These are phyloP conservation scores for Columbina picui DNA, from an alignment of 2,113 vertebrate species.

Conservation along the genomic window DNA sequence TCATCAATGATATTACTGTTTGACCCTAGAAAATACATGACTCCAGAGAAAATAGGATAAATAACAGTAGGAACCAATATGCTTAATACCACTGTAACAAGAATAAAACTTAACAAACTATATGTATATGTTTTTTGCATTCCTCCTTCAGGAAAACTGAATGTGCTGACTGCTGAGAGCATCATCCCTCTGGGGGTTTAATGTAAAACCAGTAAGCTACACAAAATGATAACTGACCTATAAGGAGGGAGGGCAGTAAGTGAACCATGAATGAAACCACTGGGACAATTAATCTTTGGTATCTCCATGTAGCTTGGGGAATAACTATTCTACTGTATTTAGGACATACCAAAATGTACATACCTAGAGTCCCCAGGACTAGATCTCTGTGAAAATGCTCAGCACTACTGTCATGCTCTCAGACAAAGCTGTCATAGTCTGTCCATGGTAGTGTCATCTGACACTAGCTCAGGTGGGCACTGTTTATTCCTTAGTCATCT, in stretches of 20 bases:
- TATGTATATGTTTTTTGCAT: not conserved
- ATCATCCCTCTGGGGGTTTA: not conserved
- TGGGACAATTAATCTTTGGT: not conserved
- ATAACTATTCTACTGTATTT: not conserved
- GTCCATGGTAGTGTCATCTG: not conserved
- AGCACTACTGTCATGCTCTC: not conserved
- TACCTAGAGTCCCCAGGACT: not conserved
- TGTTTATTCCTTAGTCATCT: not conserved
- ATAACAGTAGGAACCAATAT: not conserved
- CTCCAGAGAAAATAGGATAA: not conserved
- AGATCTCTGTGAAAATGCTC: not conserved
- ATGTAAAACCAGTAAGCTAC: not conserved
- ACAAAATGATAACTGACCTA: not conserved
- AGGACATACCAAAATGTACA: not conserved
- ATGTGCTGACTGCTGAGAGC: not conserved
- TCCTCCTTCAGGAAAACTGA: not conserved
- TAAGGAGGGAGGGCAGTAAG: not conserved
- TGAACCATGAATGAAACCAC: not conserved
- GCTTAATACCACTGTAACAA: not conserved
- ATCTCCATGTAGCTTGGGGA: not conserved
- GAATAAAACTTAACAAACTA: not conserved
- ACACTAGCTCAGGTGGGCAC: not conserved
- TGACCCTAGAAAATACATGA: not conserved
- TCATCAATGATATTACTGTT: not conserved
- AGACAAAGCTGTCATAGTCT: not conserved